These are phyloP conservation scores for Cryptotermes secundus DNA, from an alignment of 1,140 invertebrate species.

Conservation along the genomic window DNA sequence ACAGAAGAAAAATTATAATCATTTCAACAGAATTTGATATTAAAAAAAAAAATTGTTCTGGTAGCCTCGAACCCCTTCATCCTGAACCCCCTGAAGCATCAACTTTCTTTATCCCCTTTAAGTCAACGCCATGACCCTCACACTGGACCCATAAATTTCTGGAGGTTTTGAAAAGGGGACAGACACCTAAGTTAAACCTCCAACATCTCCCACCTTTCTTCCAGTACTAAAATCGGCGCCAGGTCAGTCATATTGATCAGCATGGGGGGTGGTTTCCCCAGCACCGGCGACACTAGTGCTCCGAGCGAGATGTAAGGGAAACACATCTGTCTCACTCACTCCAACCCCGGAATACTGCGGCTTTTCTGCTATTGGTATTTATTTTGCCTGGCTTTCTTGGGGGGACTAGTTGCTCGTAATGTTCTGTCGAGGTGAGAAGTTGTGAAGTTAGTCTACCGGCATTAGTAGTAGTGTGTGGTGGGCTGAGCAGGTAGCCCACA, in stretches of 20 bases:
- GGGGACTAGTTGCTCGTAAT: background rate
- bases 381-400: background rate
- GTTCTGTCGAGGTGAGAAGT: too few relatives aligned
- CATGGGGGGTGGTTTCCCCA: background rate
- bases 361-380: background rate
- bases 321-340: too few relatives aligned
- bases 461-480: background rate
- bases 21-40: too few relatives aligned
- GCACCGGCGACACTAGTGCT: background rate
- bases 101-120: background rate
- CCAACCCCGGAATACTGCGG: background rate
- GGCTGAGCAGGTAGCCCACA: background rate
- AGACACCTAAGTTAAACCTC: background rate
- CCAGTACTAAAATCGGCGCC: background rate
- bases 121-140: background rate
- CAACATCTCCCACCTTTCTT: background rate
- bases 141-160: background rate
- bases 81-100: too few relatives aligned
- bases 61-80: too few relatives aligned
- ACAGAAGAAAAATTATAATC: too few relatives aligned
- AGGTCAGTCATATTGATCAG: constrained; percentile 3
- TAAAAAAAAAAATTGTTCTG: too few relatives aligned
- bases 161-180: background rate
- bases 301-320: background rate
- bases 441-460: background rate